These are phyloP conservation scores for Galagoides demidoff DNA, from an alignment of 2,797 vertebrate species.

Conservation along the genomic window DNA sequence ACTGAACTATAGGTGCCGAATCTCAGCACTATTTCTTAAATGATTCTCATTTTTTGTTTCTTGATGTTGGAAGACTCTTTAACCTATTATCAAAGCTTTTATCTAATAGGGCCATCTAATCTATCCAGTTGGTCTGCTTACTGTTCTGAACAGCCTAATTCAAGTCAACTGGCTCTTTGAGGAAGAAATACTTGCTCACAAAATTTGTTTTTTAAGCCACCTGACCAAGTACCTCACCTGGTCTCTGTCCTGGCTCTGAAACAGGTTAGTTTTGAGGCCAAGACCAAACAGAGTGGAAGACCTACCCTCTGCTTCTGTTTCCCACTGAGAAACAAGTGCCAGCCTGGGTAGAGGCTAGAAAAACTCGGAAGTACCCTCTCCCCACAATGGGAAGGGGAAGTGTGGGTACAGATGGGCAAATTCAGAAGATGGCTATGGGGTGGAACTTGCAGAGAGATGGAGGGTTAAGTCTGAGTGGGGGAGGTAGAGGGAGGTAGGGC, in stretches of 20 bases:
- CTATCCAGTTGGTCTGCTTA: neutral
- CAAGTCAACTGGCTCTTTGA: neutral
- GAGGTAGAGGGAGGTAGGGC: neutral
- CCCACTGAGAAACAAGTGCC: neutral
- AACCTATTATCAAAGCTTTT: neutral
- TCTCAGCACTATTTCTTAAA: neutral
- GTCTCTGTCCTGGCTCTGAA: neutral
- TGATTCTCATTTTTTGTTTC: neutral
- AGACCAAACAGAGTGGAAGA: neutral
- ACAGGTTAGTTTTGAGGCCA: neutral
- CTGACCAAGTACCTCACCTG: neutral
- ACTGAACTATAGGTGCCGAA: too few species aligned
- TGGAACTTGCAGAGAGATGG: neutral
- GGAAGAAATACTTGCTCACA: neutral
- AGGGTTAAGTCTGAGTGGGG: neutral
- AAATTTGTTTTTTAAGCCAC: constrained; percentile 25
- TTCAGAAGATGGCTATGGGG: neutral
- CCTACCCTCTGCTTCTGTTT: neutral
- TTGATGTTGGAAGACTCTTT: neutral
- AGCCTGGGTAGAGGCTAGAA: neutral
- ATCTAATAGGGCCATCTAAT: neutral
- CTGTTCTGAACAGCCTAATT: neutral
- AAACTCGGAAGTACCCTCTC: neutral
- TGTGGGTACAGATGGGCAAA: neutral
- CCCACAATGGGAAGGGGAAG: neutral